Conservation (phyloP, 1,140 invertebrate species). For the Telenomus remus region DNA sequence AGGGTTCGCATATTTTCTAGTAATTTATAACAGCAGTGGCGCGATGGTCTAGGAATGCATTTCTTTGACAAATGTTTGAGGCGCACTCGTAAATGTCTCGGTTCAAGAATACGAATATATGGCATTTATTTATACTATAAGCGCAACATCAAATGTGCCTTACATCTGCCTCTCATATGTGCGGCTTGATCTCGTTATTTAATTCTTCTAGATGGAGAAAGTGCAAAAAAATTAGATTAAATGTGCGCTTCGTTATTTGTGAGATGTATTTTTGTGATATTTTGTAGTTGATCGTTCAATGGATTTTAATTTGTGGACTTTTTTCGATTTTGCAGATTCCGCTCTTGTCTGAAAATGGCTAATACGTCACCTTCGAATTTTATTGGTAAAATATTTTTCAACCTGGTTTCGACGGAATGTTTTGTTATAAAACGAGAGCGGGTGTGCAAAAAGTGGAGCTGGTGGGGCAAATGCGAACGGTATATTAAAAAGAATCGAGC, state of each 20-base stretch:
- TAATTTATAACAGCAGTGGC: neutral
- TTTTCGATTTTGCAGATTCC: conserved; percentile 81
- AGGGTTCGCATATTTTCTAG: neutral
- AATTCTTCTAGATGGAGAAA: conserved; percentile 2
- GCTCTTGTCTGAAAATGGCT: conserved; percentile 91
- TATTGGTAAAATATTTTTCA: conserved; percentile 95
- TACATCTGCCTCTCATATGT: conserved; percentile 51
- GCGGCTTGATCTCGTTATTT: conserved; percentile 37
- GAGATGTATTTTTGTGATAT: neutral
- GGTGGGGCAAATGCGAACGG: conserved; percentile 89
- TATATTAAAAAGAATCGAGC: conserved; percentile 83
- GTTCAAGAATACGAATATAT: conserved; percentile 22
- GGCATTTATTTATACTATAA: conserved; percentile 46
- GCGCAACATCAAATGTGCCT: conserved; percentile 21
- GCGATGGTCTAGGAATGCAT: no score
- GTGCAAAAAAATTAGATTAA: conserved; percentile 1
- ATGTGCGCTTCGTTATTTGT: neutral
- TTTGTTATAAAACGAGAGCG: conserved; percentile 85
- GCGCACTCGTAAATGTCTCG: no score
- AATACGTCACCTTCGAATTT: conserved; percentile 89
- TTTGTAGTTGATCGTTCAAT: neutral
- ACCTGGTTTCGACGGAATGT: conserved; percentile 93
- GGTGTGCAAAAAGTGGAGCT: conserved; percentile 83
- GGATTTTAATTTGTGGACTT: neutral
- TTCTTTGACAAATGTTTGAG: no score